A percentile compares a stretch with the other conserved stretches of the same genome.
Evolutionary conservation across 1,140 invertebrate species (phyloP).

Genomic region (Tenebrio molitor): DNA sequence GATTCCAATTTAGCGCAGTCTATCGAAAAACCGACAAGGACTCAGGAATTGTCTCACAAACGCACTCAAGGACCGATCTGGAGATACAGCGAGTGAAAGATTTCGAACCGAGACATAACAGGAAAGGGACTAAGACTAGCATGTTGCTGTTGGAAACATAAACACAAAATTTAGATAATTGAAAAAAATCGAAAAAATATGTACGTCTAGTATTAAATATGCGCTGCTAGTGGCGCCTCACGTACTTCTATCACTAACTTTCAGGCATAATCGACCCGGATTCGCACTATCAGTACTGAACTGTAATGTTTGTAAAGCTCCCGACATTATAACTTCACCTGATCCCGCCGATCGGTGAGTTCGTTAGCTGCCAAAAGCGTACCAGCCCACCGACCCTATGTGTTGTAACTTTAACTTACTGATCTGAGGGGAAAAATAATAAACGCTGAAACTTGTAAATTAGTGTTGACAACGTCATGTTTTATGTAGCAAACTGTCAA

Average conservation of each 20-base stretch:
- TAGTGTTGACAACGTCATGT: conserved; percentile 13
- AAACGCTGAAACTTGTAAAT: conserved; percentile 45
- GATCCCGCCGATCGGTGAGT: neutral
- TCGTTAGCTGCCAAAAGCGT: neutral
- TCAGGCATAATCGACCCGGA: no score
- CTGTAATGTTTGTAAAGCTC: conserved; percentile 20
- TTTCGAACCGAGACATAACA: conserved; percentile 37
- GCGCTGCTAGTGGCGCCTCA: no score
- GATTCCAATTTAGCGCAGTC: conserved; percentile 41
- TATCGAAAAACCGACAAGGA: conserved; percentile 44
- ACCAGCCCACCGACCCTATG: no score
- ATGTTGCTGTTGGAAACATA: conserved; percentile 25
- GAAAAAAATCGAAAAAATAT: no score
- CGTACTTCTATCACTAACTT: no score
- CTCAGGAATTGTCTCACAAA: conserved; percentile 31
- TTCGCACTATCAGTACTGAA: conserved; percentile 1
- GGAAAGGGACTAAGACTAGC: conserved; percentile 33
- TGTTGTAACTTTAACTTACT: neutral
- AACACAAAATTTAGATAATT: no score
- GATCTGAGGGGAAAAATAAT: conserved; percentile 31
- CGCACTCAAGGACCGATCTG: conserved; percentile 39
- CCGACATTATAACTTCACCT: neutral
- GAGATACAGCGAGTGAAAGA: conserved; percentile 40
- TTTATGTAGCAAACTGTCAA: conserved; percentile 15
- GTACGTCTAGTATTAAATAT: no score